Percentiles rank a stretch among this genome's conserved stretches.
These are phyloP conservation scores for Apteryx mantelli DNA, from an alignment of 2,113 vertebrate genomes.

Conservation along the genomic window DNA sequence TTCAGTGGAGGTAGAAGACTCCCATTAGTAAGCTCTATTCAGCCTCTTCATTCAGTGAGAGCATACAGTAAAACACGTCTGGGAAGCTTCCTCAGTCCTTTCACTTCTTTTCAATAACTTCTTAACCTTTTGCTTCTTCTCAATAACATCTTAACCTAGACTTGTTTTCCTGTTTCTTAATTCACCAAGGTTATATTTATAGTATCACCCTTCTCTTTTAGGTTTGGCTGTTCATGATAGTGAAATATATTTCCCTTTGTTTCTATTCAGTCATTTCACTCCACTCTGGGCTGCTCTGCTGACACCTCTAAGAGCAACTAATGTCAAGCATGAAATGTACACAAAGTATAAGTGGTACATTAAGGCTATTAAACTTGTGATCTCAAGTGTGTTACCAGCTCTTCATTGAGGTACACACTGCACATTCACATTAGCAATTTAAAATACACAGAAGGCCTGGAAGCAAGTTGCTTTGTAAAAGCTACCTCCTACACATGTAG, in stretches of 20 bases:
- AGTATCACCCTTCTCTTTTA: background rate
- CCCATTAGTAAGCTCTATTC: background rate
- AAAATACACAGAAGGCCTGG: background rate
- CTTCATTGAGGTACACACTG: background rate
- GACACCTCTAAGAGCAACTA: background rate
- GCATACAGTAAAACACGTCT: background rate
- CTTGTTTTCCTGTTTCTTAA: background rate
- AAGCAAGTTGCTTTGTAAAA: background rate
- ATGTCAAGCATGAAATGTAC: background rate
- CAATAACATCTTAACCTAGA: background rate
- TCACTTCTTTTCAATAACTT: background rate
- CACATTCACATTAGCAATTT: background rate
- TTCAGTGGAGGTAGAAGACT: background rate
- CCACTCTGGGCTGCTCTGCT: background rate
- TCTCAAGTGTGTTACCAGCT: background rate
- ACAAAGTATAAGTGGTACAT: rapidly evolving
- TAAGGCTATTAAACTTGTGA: background rate
- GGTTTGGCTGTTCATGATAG: background rate
- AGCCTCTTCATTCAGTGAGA: background rate
- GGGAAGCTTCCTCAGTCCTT: background rate
- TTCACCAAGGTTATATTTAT: background rate
- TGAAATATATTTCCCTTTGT: background rate
- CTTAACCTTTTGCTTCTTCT: background rate
- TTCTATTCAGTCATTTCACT: background rate
- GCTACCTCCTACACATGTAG: background rate